Evolutionary conservation across 2,113 vertebrate species (phyloP), one percentile per base, ranked within the genome.

Genomic region (Genyomyrus donnyi): DNA sequence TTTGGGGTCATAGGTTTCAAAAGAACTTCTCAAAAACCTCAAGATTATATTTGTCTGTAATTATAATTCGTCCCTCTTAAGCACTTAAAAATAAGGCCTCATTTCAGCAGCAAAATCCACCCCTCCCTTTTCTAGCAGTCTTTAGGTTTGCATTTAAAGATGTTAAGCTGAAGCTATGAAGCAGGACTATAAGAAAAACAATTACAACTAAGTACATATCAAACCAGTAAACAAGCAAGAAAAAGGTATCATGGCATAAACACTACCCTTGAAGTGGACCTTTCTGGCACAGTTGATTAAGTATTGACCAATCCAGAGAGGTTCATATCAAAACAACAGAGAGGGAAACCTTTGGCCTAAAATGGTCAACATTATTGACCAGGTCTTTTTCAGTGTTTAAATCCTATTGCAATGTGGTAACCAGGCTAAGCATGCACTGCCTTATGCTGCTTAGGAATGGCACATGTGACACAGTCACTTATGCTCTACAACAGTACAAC

Each of bases 51-150:
- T 66, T 66, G 52, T 66, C 39, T 62, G 87, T 45, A 62, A 88
- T 87, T 87, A 87, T 66, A 62, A 88, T 66, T 62, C 31, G 87
- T 62, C 56, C 56, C 52, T 88, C 87, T 62, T 88, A 88, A 88
- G 87, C 87, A 88, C 87, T 88, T 39, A 66, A 66, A 88, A 66
- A 56, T 87, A 87, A 62, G 87, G 56, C 52, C 52, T 88, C 87
- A n/a, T 88, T 88, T 66, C 87, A 88, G 87, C 87, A 88, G 56
- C 56, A 88, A 88, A 19, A 58, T 45, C 87, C 27, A 0, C 85
- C 56, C 31, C 56, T 62, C 56, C 49, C 49, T 87, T 39, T 31
- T 62, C 45, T n/a, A 88, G 17, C 56, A 62, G 17, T 88, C 17
- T 45, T 50, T 24, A 62, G 87, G 52, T n/a, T 88, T 50, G 31